These are phyloP conservation scores for Apostichopus parvimensis DNA, from an alignment of 35 echinoderm and acorn worm genomes.

Conservation along the genomic window DNA sequence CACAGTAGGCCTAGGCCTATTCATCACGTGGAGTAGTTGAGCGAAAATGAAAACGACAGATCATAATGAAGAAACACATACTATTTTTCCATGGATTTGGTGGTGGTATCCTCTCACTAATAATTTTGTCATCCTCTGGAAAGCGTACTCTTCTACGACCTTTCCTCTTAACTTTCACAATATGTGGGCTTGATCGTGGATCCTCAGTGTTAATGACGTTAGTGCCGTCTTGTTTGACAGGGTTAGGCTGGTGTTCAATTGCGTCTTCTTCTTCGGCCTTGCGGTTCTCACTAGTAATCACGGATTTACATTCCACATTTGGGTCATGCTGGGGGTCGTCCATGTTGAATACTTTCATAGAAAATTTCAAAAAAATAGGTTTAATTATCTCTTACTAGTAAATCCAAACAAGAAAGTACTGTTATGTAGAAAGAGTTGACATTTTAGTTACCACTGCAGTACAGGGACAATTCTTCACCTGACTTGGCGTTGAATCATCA, in stretches of 20 bases:
- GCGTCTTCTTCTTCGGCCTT: neutral
- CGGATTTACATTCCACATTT: neutral
- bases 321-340: constrained; percentile 20
- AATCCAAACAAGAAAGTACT: neutral
- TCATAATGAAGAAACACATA: constrained; percentile 30
- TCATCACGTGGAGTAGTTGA: constrained; percentile 22
- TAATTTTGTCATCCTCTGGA: constrained; percentile 82
- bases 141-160: constrained; percentile 77
- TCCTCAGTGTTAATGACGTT: neutral
- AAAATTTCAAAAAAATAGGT: neutral
- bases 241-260: neutral
- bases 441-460: neutral
- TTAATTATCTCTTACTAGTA: neutral
- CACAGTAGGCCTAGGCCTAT: neutral
- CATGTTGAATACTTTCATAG: neutral
- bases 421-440: neutral
- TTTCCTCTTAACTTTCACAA: constrained; percentile 30
- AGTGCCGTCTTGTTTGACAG: constrained; percentile 3
- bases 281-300: neutral
- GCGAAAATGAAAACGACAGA: constrained; percentile 29
- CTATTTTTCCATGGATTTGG: constrained; percentile 93
- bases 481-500: too few species aligned
- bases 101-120: constrained; percentile 73
- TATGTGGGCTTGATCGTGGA: constrained; percentile 24
- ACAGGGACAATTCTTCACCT: neutral